Conservation (phyloP, 2,113 vertebrate genomes). For the Rallus limicola region DNA sequence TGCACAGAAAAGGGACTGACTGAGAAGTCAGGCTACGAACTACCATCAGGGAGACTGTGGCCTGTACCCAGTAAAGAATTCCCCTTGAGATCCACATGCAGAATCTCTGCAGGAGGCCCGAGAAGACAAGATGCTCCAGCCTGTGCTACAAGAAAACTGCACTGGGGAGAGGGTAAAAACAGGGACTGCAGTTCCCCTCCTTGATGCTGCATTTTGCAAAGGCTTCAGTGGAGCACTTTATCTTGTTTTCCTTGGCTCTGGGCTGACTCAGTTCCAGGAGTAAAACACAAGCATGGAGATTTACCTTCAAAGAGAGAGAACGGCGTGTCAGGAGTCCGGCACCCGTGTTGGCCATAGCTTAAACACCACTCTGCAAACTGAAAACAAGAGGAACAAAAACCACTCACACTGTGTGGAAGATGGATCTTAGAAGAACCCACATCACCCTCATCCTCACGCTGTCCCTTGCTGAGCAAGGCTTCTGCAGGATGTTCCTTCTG, state of each 20-base stretch:
- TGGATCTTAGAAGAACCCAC: background rate
- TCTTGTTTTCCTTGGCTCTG: background rate
- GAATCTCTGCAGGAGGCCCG: background rate
- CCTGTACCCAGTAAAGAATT: background rate
- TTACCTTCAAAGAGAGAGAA: constrained; percentile 99
- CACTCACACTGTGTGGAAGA: no score
- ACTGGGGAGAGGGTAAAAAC: background rate
- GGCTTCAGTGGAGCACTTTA: rapidly evolving
- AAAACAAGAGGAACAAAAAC: background rate
- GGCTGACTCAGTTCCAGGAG: background rate
- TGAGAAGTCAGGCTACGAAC: background rate
- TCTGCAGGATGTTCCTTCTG: background rate
- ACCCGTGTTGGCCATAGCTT: constrained; percentile 93
- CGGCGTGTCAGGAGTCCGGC: constrained; percentile 92
- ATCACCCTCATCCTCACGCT: background rate
- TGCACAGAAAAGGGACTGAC: background rate
- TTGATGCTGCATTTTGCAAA: background rate
- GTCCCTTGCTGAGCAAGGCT: background rate
- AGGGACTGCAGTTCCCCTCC: background rate
- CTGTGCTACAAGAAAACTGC: background rate
- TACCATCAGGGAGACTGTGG: background rate
- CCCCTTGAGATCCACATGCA: background rate
- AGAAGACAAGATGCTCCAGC: background rate
- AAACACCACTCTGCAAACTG: constrained; percentile 99
- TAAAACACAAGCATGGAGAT: background rate